Evolutionary conservation across 92 coral and sea anemone species (phyloP).

Genomic region (Epizoanthus scotinus): DNA sequence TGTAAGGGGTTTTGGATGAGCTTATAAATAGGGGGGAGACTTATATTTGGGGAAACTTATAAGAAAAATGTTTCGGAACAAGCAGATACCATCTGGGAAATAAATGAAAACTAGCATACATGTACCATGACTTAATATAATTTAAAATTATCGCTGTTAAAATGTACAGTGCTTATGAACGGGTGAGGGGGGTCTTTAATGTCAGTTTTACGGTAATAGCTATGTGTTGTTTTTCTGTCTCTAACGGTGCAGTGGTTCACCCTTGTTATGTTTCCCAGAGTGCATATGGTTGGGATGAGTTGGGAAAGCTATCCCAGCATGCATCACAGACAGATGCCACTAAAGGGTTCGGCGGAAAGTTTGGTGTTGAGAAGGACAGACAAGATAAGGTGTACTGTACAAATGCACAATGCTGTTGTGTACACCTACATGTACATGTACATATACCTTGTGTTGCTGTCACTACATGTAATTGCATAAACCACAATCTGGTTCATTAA

Average conservation of each 20-base stretch:
- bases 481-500: too few relatives aligned
- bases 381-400: conserved; percentile 72
- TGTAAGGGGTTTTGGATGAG: too few relatives aligned
- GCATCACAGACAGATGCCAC: conserved; percentile 74
- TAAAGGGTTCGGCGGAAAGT: conserved; percentile 96
- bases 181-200: too few relatives aligned
- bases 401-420: neutral
- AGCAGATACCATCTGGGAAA: too few relatives aligned
- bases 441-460: neutral
- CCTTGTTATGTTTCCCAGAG: conserved; percentile 29
- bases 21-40: too few relatives aligned
- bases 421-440: neutral
- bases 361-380: conserved; percentile 93
- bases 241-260: neutral
- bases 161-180: too few relatives aligned
- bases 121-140: too few relatives aligned
- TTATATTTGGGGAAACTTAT: too few relatives aligned
- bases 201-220: too few relatives aligned
- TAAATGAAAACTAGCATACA: too few relatives aligned
- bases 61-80: too few relatives aligned
- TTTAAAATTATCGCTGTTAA: too few relatives aligned
- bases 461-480: neutral
- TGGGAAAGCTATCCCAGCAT: conserved; percentile 26
- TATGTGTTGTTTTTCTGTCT: neutral
- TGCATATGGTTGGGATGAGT: conserved; percentile 33